phyloP scores from a whole-genome alignment of 2,888 invertebrate genomes.

The Chrysotoxum bicinctum region DNA sequence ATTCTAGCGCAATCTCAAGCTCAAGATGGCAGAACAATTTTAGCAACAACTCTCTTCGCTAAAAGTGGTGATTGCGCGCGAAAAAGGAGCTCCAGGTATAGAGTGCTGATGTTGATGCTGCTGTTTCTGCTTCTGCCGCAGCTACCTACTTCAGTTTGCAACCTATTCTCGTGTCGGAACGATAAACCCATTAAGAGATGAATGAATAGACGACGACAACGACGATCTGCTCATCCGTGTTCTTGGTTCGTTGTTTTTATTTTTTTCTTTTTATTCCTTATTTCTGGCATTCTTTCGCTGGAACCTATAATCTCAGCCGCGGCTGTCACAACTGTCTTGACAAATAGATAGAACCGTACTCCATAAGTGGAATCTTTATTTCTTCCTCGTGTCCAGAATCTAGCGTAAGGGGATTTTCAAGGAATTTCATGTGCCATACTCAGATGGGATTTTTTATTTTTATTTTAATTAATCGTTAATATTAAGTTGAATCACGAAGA shows the following conservation, averaged over 20 bases:
- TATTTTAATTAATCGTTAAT: conserved; percentile 53
- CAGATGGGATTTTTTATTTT: not conserved
- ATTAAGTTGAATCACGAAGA: conserved; percentile 41
- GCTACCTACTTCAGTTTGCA: conserved; percentile 46
- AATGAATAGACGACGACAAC: conserved; percentile 56
- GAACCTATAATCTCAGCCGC: conserved; percentile 44
- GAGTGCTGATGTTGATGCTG: conserved; percentile 24
- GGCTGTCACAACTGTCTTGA: conserved; percentile 67
- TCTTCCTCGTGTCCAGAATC: conserved; percentile 38
- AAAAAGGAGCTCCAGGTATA: conserved; percentile 22
- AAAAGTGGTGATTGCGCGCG: conserved; percentile 38
- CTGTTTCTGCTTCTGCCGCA: conserved; percentile 12
- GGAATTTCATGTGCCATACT: conserved; percentile 17
- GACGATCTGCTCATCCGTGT: not conserved
- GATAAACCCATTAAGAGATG: conserved; percentile 72
- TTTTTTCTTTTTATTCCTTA: conserved; percentile 26
- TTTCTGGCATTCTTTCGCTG: conserved; percentile 53
- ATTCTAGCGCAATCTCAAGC: conserved; percentile 64
- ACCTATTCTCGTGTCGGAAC: conserved; percentile 42
- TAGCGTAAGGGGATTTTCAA: not conserved
- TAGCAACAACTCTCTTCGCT: conserved; percentile 52
- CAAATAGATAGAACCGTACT: conserved; percentile 63
- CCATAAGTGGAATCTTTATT: conserved; percentile 58
- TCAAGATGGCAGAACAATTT: conserved; percentile 59
- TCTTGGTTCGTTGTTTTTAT: not conserved